These are phyloP conservation scores for Eclectus roratus DNA, from an alignment of 2,113 vertebrate genomes.

Conservation along the genomic window DNA sequence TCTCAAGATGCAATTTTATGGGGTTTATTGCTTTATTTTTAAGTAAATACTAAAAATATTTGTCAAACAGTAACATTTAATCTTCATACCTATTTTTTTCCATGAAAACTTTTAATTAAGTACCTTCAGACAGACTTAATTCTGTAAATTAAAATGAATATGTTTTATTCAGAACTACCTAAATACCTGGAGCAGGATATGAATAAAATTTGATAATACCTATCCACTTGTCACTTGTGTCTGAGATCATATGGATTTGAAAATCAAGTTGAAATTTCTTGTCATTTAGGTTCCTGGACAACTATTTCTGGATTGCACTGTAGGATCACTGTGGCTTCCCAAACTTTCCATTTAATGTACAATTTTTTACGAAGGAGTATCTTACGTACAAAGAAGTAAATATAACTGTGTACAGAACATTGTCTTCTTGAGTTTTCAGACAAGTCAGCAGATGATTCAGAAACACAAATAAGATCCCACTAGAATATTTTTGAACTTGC, in stretches of 20 bases:
- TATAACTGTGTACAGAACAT: background rate
- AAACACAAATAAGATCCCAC: background rate
- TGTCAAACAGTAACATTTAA: background rate
- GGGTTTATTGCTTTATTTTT: background rate
- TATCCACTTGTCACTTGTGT: background rate
- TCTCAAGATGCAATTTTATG: background rate
- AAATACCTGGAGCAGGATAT: background rate
- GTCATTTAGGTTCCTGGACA: background rate
- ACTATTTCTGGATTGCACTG: background rate
- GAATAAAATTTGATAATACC: background rate
- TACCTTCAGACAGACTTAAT: background rate
- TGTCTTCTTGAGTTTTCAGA: background rate
- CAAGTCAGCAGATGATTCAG: background rate
- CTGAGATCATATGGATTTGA: background rate
- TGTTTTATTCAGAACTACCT: background rate
- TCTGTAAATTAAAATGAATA: background rate
- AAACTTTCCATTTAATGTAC: background rate
- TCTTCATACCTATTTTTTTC: background rate
- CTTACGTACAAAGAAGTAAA: background rate
- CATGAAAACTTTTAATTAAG: background rate
- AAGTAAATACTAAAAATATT: background rate
- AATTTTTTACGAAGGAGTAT: background rate
- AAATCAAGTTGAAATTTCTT: background rate
- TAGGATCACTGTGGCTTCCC: background rate
- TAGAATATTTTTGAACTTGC: background rate